Percentiles rank a stretch among this genome's conserved stretches.
Conservation (phyloP, 2,888 invertebrate species). For the Acleris holmiana region DNA sequence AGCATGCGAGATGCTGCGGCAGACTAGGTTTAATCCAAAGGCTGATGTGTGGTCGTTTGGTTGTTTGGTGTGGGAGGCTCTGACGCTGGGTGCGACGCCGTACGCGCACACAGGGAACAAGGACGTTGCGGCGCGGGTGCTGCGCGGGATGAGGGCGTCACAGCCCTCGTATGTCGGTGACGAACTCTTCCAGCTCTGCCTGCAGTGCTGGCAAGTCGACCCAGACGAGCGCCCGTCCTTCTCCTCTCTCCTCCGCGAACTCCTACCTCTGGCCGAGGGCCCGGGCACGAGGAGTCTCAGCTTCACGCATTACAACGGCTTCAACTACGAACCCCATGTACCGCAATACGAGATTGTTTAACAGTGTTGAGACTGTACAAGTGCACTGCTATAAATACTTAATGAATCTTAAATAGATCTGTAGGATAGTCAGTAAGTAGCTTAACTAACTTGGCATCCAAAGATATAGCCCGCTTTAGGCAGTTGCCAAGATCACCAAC, state of each 20-base stretch:
- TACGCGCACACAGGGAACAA: slow-evolving; percentile 88
- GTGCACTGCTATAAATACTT: not conserved
- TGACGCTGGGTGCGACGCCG: slow-evolving; percentile 91
- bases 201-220: slow-evolving; percentile 94
- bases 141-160: slow-evolving; percentile 88
- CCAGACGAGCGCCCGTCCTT: slow-evolving; percentile 91
- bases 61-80: slow-evolving; percentile 92
- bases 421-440: slow-evolving; percentile 22
- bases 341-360: slow-evolving; percentile 72
- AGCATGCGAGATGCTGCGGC: slow-evolving; percentile 90
- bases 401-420: slow-evolving; percentile 16
- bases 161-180: slow-evolving; percentile 90
- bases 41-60: slow-evolving; percentile 94
- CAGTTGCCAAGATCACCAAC: too few species aligned
- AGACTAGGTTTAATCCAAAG: slow-evolving; percentile 87
- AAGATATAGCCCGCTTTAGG: slow-evolving; percentile 16
- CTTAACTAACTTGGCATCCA: slow-evolving; percentile 27
- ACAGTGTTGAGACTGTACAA: not conserved
- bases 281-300: slow-evolving; percentile 68
- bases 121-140: slow-evolving; percentile 87
- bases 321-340: slow-evolving; percentile 73
- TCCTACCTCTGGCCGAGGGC: slow-evolving; percentile 65
- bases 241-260: slow-evolving; percentile 81
- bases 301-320: slow-evolving; percentile 77
- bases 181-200: slow-evolving; percentile 91